These are phyloP conservation scores for Microcebus lehilahytsara DNA, from an alignment of 2,113 vertebrate species.

Conservation along the genomic window DNA sequence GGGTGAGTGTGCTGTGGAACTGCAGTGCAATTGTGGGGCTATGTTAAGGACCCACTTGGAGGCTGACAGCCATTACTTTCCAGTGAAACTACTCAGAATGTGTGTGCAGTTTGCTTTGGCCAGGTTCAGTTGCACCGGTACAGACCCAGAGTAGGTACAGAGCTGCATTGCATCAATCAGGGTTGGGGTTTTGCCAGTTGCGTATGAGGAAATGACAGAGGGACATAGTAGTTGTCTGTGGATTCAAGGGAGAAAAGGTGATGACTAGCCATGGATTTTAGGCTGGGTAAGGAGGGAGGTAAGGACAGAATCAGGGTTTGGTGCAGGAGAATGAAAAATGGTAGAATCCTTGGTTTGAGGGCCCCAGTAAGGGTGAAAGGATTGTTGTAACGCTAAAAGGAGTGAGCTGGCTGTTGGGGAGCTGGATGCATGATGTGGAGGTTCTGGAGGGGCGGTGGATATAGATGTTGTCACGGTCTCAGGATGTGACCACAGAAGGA, in stretches of 20 bases:
- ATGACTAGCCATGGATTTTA: background rate
- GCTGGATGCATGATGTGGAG: background rate
- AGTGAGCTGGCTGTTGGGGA: background rate
- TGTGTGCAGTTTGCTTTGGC: background rate
- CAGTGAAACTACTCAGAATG: background rate
- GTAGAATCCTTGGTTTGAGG: background rate
- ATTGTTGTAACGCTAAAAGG: background rate
- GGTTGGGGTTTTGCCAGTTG: background rate
- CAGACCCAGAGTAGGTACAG: background rate
- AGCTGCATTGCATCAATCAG: background rate
- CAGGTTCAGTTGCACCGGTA: fast-evolving
- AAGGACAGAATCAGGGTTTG: background rate
- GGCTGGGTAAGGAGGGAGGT: background rate
- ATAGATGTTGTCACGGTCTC: background rate
- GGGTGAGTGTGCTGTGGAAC: background rate
- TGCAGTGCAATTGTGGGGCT: background rate
- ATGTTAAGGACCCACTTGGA: background rate
- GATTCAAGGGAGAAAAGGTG: background rate
- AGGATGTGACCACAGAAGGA: background rate
- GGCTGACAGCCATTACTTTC: constrained; percentile 3
- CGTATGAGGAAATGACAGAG: background rate
- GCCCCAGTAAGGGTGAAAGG: background rate
- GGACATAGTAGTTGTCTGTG: background rate
- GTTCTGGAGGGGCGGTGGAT: background rate
- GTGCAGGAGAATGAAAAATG: background rate